Percentiles rank a stretch among this genome's conserved stretches.
phyloP scores from a whole-genome alignment of 2,113 vertebrate species.

The Cryptomyrus ogoouensis region DNA sequence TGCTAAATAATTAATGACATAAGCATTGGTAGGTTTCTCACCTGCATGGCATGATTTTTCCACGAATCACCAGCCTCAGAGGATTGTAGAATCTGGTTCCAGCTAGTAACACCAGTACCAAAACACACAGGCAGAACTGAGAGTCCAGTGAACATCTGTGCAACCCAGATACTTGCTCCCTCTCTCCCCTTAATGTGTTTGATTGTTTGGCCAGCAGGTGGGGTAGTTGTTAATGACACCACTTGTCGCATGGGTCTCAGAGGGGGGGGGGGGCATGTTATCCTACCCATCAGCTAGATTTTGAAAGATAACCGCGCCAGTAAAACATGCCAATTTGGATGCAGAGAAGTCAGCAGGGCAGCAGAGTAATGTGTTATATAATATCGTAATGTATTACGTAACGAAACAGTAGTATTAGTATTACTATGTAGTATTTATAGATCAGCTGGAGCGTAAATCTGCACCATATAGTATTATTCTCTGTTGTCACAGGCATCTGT shows the following conservation, averaged over 20 bases:
- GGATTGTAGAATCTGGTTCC: background rate
- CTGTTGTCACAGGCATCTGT: background rate
- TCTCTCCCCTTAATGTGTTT: background rate
- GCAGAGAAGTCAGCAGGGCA: background rate
- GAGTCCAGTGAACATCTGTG: background rate
- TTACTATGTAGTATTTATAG: background rate
- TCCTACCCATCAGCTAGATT: background rate
- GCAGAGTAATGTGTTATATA: background rate
- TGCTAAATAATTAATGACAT: background rate
- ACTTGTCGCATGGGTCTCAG: background rate
- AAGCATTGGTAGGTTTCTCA: background rate
- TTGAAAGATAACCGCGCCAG: background rate
- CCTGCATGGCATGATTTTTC: background rate
- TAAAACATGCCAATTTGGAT: background rate
- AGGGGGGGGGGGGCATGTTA: background rate
- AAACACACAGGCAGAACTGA: background rate
- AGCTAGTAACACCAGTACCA: background rate
- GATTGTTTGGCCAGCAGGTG: background rate
- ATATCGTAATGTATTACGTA: background rate
- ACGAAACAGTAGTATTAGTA: slow-evolving; percentile 3
- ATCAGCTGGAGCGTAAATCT: slow-evolving; percentile 9
- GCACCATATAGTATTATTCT: background rate
- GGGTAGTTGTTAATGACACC: background rate
- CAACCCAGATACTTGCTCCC: background rate
- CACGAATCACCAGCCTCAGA: background rate